These are phyloP conservation scores for Cariama cristata DNA, from an alignment of 2,113 vertebrate species.

Conservation along the genomic window DNA sequence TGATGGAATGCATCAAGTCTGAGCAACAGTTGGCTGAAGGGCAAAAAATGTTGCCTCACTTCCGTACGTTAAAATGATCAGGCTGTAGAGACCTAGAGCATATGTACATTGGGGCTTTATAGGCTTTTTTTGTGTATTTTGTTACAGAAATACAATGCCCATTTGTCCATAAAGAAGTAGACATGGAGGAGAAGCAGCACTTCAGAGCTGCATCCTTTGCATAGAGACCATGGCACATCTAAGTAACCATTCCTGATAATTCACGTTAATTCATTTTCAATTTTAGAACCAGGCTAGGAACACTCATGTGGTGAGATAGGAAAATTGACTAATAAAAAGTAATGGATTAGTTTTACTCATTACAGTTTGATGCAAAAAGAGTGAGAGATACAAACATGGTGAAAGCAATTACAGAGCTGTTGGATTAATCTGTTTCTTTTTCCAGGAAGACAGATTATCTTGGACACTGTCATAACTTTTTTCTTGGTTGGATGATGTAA, in stretches of 20 bases:
- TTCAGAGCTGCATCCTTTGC: neutral
- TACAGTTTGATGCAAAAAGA: neutral
- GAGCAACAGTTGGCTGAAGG: neutral
- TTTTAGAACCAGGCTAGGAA: neutral
- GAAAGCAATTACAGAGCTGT: neutral
- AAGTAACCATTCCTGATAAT: fast-evolving
- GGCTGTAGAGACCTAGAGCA: neutral
- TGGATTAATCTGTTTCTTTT: neutral
- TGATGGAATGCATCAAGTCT: neutral
- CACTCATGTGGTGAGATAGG: neutral
- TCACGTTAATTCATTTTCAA: fast-evolving
- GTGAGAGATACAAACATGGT: neutral
- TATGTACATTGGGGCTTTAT: neutral
- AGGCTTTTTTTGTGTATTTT: neutral
- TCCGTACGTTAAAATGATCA: fast-evolving
- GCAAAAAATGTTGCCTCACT: neutral
- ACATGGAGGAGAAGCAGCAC: neutral
- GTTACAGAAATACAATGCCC: neutral
- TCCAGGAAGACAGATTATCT: neutral
- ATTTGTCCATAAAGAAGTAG: fast-evolving
- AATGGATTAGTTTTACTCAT: neutral
- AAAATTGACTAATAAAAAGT: neutral
- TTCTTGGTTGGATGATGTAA: neutral
- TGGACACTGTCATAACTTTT: neutral
- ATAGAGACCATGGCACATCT: neutral